Base-by-base conservation (phyloP, 2,888 invertebrate genomes). In the Microchrysa polita region DNA sequence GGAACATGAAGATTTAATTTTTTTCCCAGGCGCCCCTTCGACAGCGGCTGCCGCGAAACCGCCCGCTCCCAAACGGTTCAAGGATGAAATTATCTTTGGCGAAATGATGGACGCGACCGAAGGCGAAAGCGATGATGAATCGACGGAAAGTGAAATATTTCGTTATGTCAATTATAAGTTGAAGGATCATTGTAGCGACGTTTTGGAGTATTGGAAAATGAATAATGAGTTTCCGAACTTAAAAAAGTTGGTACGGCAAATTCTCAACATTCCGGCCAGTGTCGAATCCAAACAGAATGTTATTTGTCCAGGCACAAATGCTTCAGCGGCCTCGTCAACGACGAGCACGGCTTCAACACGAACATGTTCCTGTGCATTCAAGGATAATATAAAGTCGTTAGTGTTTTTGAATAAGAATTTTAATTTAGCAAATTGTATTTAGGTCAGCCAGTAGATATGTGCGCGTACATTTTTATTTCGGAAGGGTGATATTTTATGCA, bases 81-180 rank as follows among this genome's bases (percentile, higher is more conserved):
- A 72, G 12, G 72, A 72, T 10, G 61, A 72, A 23, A 73, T 73
- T n/a, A 55, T 53, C 65, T 72, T 69, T 42, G 72, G 72, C 48
- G 74, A 74, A 34, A 72, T 74, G 59, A 74, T 74, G 74, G 74
- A 74, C 59, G 72, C 72, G 40, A 67, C 74, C n/a, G 74, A 72
- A 34, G 67, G 72, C 18, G 74, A 72, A 57, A 69, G 60, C 7
- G 67, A 72, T 40, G 74, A 74, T 27, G 74, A 74, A 59, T 59
- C 61, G 1, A 65, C 74, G 1, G 67, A 74, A 67, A 65, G 67
- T 60, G 74, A 72, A 72, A 74, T 74, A 5, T 69, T 69, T 18
- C 69, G 69, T 5, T 69, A 69, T 69, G 69, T 69, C 1, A 69
- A 69, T 23, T 69, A 69, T 40, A 69, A 69, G 18, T 40, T 69